Conservation (phyloP, 1,140 invertebrate genomes). For the Ctenoplectra terminalis region DNA sequence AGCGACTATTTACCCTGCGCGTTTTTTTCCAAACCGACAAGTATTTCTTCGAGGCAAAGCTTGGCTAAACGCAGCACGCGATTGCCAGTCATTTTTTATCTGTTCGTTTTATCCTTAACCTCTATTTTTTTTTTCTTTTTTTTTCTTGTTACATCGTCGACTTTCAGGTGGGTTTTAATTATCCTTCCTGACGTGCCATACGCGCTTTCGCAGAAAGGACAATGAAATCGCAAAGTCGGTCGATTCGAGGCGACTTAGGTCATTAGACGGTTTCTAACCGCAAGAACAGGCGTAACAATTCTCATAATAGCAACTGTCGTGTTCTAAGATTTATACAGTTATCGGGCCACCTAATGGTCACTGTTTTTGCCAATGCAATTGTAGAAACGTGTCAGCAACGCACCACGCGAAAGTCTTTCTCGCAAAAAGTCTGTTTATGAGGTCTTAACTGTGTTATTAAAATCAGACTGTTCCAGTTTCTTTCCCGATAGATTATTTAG, state of each 20-base stretch:
- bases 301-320: conserved; percentile 21
- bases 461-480: background rate
- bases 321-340: conserved; percentile 37
- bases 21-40: conserved; percentile 3
- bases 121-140: no score
- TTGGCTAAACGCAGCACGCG: background rate
- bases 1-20: background rate
- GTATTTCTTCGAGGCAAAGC: background rate
- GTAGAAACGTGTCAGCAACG: background rate
- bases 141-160: background rate
- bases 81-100: background rate
- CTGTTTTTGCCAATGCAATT: conserved; percentile 2
- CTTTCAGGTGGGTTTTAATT: background rate
- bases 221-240: background rate
- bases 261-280: background rate
- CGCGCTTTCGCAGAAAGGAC: background rate
- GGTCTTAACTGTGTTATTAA: background rate
- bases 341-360: conserved; percentile 24
- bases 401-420: background rate
- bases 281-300: conserved; percentile 1
- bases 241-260: background rate
- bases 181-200: background rate
- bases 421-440: background rate
- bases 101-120: no score
- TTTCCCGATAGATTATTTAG: background rate